Evolutionary conservation across 2,113 vertebrate genomes (phyloP), one percentile per base, ranked within the genome.

Genomic region (Amphiprion ocellaris): DNA sequence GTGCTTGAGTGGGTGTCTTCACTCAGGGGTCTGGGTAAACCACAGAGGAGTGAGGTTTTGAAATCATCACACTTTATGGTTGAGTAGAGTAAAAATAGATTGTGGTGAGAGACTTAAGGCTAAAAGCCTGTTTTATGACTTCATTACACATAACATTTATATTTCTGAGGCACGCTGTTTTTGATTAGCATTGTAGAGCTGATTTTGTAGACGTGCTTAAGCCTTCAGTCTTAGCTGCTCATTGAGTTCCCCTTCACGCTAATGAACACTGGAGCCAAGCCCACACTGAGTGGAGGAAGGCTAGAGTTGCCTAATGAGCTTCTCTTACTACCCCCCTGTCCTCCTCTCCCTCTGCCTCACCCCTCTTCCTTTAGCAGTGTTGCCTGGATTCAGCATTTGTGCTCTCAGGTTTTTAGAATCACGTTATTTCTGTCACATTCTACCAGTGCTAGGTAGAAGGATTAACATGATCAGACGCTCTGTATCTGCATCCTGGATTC

Each of bases 71-170:
- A 83, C 87, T 90, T 94, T 91, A 91, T 84, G 88, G 89, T 85
- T 83, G 83, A 84, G 77, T 67, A 26, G 84, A 81, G 77, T 86
- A 93, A 93, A 94, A 94, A 94, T 94, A 93, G 91, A 90, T 74
- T 86, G 87, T 37, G 87, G 86, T 84, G 74, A 87, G 85, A 85
- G 74, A 83, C 82, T 90, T 87, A 66, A 63, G 72, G 65, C 84
- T 91, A 86, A 92, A 92, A 91, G 81, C 70, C 73, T 64, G 80
- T 90, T 93, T 94, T 88, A 92, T 89, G 90, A 88, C 90, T 93
- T 90, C 82, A 93, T 93, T 93, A 89, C 87, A 89, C 87, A 89
- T 89, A 92, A 87, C 79, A 84, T 92, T 93, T 92, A 88, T 92
- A 85, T 90, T 94, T 92, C 76, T 82, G 80, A 61, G 60, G 78